Conservation (phyloP, 92 coral and sea anemone genomes). For the Montipora capitata region DNA sequence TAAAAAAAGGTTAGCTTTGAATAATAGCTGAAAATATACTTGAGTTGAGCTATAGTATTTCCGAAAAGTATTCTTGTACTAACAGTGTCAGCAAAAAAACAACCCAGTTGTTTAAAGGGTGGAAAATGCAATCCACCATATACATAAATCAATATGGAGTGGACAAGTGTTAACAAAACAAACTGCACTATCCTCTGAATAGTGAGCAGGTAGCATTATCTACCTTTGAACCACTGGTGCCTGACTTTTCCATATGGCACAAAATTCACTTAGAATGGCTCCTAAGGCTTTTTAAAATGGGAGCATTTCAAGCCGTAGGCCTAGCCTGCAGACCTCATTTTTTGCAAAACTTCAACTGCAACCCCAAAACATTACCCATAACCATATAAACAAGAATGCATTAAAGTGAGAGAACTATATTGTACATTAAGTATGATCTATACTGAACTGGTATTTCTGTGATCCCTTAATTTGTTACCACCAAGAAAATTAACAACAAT, state of each 20-base stretch:
- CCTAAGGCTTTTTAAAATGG: constrained; percentile 22
- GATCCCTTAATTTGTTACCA: constrained; percentile 5
- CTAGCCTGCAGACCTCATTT: constrained; percentile 5
- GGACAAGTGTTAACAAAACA: constrained; percentile 29
- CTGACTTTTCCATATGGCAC: constrained; percentile 19
- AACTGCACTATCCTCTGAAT: constrained; percentile 26
- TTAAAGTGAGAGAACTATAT: constrained; percentile 21
- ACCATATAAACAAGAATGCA: constrained; percentile 20
- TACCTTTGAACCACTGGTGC: constrained; percentile 30
- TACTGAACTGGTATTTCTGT: constrained; percentile 10
- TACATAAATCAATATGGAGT: constrained; percentile 19
- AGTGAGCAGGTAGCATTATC: constrained; percentile 14
- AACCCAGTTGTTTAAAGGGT: constrained; percentile 19
- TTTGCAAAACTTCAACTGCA: constrained; percentile 21
- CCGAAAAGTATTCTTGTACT: constrained; percentile 28
- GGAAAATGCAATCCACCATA: constrained; percentile 21
- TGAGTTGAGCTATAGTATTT: constrained; percentile 28
- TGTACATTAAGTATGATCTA: constrained; percentile 25
- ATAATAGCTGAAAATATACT: constrained; percentile 9
- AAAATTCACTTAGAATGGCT: constrained; percentile 19
- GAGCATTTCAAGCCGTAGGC: constrained; percentile 8
- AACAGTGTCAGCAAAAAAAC: constrained; percentile 25
- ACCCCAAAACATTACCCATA: constrained; percentile 27
- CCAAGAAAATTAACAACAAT: not conserved
- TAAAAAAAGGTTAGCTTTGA: constrained; percentile 2